Conservation (phyloP, 2,888 invertebrate genomes). For the Stictocephala bisonia region DNA sequence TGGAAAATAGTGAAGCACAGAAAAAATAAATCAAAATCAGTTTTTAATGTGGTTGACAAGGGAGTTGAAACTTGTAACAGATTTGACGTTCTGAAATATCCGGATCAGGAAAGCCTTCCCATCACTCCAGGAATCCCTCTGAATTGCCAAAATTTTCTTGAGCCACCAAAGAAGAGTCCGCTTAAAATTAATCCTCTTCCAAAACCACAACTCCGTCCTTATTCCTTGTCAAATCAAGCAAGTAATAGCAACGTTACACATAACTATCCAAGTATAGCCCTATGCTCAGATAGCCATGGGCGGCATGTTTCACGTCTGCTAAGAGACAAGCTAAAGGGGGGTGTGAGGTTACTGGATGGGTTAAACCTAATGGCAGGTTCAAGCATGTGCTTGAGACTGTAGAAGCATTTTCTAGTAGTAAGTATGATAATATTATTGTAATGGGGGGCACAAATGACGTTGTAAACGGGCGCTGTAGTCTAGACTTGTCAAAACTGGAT, state of each 20-base stretch:
- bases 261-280: too few relatives aligned
- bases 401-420: neutral
- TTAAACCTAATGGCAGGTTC: neutral
- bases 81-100: neutral
- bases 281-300: neutral
- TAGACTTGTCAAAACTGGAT: neutral
- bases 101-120: neutral
- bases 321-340: neutral
- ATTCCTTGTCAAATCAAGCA: too few relatives aligned
- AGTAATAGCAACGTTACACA: too few relatives aligned
- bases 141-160: neutral
- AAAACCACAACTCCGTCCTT: too few relatives aligned
- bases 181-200: too few relatives aligned
- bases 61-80: too few relatives aligned
- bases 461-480: conserved; percentile 13
- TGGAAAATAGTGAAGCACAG: neutral
- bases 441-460: conserved; percentile 5
- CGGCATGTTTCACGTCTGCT: neutral
- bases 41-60: too few relatives aligned
- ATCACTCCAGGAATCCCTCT: neutral
- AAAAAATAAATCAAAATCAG: too few relatives aligned
- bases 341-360: neutral
- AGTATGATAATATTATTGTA: neutral
- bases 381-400: neutral
- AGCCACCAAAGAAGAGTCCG: neutral